A percentile compares a stretch with the other conserved stretches of the same genome.
Evolutionary conservation across 2,113 vertebrate genomes (phyloP).

Genomic region (Scophthalmus maximus): DNA sequence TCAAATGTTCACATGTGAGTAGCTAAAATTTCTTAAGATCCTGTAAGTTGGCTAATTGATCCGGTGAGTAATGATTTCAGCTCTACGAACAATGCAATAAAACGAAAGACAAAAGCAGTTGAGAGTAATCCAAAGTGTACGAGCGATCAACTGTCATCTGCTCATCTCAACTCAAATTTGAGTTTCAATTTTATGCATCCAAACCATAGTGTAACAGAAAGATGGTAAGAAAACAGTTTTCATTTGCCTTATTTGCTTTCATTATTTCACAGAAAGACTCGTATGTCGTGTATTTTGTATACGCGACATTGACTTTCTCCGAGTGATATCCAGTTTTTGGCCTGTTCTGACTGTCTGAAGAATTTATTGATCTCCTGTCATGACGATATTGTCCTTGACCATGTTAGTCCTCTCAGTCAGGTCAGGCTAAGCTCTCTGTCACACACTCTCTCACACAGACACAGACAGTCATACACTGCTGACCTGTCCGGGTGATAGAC

Average conservation of each 20-base stretch:
- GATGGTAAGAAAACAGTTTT: no score
- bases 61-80: neutral
- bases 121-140: neutral
- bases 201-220: neutral
- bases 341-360: neutral
- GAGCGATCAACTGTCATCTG: neutral
- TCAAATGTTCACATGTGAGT: no score
- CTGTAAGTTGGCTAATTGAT: neutral
- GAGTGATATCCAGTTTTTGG: neutral
- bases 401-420: neutral
- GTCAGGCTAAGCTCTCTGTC: slow-evolving; percentile 5
- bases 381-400: slow-evolving; percentile 5
- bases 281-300: no score
- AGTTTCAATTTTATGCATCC: neutral
- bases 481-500: slow-evolving; percentile 65
- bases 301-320: neutral
- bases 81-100: neutral
- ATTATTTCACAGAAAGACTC: no score
- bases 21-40: no score
- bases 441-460: slow-evolving; percentile 14
- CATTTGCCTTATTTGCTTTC: no score
- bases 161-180: no score
- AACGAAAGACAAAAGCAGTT: neutral
- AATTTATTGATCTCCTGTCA: neutral
- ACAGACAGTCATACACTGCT: slow-evolving; percentile 28